Base-by-base conservation (phyloP, 2,888 invertebrate species). In the Plebejus melissa region DNA sequence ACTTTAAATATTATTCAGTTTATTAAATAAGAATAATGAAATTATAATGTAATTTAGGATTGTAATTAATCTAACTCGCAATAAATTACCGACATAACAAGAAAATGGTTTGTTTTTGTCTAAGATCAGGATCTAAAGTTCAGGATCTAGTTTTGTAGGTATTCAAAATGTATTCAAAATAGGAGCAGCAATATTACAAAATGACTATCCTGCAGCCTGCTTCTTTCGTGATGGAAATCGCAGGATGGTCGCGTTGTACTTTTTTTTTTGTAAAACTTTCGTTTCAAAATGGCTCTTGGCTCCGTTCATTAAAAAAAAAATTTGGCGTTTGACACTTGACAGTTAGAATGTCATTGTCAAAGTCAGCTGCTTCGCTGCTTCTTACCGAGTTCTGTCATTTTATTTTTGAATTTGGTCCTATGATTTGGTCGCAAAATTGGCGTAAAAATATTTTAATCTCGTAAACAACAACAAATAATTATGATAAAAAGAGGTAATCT, bases 401-500 rank as follows among this genome's bases (percentile, higher is more conserved):
- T 65, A 4, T 69, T 70, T 41, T 70, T n/a, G 9, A 70, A 46
- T 11, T 22, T 71, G 22, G 41, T 28, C 11, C 22, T 22, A 22
- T 22, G 22, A 22, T 22, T 22, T 22, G 22, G 41, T 28, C 11
- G 16, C 46, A 28, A 22, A 46, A 46, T n/a, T 22, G 22, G 22
- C 13, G 7, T 9, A 6, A 22, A 46, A 46, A 28, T 71, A 41
- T 22, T 70, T 46, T 22, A 71, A 28, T 70, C 70, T 70, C 13
- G 22, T 28, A 28, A 65, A 65, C n/a, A 70, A 46, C 41, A 46
- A 71, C 46, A 69, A 75, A 69, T 80, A 22, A 22, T 22, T 22
- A 89, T 89, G 88, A 78, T 89, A 57, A 87, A 84, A 82, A 82
- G 85, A 90, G 90, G 90, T 90, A 90, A 89, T 77, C 79, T 78